These are phyloP conservation scores for Gavia stellata DNA, from an alignment of 2,113 vertebrate genomes.

Conservation along the genomic window DNA sequence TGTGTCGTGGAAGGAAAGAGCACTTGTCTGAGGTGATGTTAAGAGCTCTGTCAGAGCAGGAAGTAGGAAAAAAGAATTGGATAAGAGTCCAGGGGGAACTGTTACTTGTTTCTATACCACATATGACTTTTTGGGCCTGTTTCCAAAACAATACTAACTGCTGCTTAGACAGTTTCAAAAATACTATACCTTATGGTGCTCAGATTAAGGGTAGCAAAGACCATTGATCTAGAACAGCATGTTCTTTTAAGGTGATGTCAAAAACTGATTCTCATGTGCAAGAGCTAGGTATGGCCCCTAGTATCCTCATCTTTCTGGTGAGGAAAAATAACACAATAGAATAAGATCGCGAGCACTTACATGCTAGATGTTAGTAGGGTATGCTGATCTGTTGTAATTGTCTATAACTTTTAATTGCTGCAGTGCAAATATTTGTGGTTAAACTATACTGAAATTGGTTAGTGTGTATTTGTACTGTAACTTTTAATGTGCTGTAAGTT, in stretches of 20 bases:
- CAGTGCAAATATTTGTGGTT: background rate
- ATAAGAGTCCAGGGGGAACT: background rate
- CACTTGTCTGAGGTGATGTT: background rate
- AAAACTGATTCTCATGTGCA: background rate
- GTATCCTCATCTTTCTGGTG: background rate
- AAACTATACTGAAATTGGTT: background rate
- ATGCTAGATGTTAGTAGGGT: background rate
- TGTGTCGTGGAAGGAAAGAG: background rate
- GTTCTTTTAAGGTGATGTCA: background rate
- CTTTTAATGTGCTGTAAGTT: background rate
- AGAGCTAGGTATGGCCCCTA: background rate
- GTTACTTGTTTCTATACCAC: background rate
- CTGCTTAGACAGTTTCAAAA: background rate
- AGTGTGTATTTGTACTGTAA: background rate
- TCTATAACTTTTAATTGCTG: background rate
- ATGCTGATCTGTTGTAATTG: background rate
- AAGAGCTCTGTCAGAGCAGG: background rate
- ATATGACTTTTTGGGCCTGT: background rate
- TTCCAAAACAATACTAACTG: background rate
- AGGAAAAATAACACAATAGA: background rate
- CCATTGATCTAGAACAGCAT: background rate
- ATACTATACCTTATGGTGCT: background rate
- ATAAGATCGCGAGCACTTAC: accelerated
- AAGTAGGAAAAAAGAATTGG: background rate
- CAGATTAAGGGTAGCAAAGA: background rate